Base-by-base conservation (phyloP, 1,140 invertebrate genomes). In the Zaprionus capensis region DNA sequence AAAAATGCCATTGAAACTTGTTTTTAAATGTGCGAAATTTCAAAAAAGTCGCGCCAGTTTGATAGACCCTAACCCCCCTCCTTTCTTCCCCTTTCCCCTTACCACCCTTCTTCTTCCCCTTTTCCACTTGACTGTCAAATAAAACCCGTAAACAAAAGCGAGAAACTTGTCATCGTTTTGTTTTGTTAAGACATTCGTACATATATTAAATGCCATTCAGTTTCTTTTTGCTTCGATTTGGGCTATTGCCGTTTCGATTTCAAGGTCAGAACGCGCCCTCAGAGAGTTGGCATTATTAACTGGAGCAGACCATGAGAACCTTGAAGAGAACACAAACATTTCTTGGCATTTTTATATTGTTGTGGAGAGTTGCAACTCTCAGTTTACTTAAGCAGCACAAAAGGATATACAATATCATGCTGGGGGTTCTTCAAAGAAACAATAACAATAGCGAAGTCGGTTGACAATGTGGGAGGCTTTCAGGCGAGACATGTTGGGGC, bases 391-490 rank as follows among this genome's bases (percentile, higher is more conserved):
- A n/a, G 58, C 57, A 87, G n/a, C 83, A 86, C 83, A 86, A 86
- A 80, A 78, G 83, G 64, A 72, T 66, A 71, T 82, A 87, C 58
- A 80, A 73, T 51, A 22, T 14, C 46, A 51, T 51, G 46, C 46
- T 67, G 49, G 36, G 41, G 57, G 41, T 17, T 56, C 38, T 61
- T 22, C 12, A 11, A 11, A 41, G 5, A 31, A 14, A 14, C 14
- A 20, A 34, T 34, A 34, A 59, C 41, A 59, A 56, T 14, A 31
- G 4, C 14, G 1, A 31, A 28, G 61, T 24, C 38, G 49, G 58
- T 76, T 81, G 82, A 82, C 82, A 86, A 86, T 86, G 76, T 73
- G 65, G 46, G 68, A 86, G 76, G 79, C 80, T 82, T 72, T 86
- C 82, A 80, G 83, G 80, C 82, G 82, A 85, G 82, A 85, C 82